phyloP scores from a whole-genome alignment of 2,113 vertebrate genomes.

The Capreolus pygargus region DNA sequence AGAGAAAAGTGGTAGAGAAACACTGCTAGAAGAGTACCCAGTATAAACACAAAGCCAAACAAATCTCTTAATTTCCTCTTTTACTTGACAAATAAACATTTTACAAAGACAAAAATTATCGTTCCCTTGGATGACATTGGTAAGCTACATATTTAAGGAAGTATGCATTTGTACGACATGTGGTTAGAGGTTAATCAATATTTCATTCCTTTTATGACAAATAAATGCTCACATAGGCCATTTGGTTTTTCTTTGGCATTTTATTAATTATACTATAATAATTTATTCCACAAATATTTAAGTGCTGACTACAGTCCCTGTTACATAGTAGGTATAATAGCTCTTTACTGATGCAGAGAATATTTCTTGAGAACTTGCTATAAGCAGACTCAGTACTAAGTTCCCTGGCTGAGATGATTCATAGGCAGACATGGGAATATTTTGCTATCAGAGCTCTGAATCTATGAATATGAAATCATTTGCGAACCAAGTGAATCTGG shows the following conservation, averaged over 20 bases:
- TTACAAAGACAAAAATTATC: slow-evolving; percentile 23
- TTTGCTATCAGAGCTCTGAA: neutral
- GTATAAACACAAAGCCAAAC: neutral
- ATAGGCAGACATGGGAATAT: neutral
- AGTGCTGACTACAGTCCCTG: neutral
- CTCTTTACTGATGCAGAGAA: neutral
- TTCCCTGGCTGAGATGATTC: slow-evolving; percentile 1
- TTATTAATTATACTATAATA: slow-evolving; percentile 29
- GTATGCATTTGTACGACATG: slow-evolving; percentile 11
- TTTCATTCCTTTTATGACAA: slow-evolving; percentile 46
- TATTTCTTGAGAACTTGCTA: slow-evolving; percentile 13
- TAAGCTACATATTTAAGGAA: slow-evolving; percentile 8
- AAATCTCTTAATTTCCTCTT: slow-evolving; percentile 18
- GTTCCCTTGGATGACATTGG: neutral
- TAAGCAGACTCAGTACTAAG: neutral
- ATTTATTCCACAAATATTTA: slow-evolving; percentile 23
- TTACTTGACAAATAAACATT: slow-evolving; percentile 21
- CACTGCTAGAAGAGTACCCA: neutral
- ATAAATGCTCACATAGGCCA: neutral
- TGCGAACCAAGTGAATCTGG: neutral
- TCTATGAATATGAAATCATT: slow-evolving; percentile 16
- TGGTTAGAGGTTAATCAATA: slow-evolving; percentile 42
- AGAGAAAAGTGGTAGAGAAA: neutral
- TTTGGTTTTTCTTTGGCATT: slow-evolving; percentile 32
- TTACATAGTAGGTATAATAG: neutral